Conservation (phyloP, 2,113 vertebrate species). For the Syngnathus floridae region DNA sequence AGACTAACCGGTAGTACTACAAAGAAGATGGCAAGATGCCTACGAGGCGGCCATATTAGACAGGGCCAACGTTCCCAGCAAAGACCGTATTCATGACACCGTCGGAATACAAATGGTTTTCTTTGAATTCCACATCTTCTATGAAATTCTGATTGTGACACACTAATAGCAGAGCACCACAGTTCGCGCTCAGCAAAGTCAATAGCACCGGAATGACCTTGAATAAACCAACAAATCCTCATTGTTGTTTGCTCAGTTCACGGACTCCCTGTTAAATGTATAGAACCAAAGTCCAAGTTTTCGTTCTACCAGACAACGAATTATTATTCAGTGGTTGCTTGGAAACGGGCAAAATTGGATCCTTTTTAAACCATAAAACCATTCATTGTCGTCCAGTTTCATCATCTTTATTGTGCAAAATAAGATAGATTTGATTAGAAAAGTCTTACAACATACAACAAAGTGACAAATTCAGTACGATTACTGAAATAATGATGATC, state of each 20-base stretch:
- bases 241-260: not conserved
- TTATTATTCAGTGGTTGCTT: not conserved
- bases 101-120: no score
- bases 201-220: constrained; percentile 1
- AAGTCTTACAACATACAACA: not conserved
- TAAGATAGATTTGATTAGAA: not conserved
- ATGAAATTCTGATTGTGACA: no score
- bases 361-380: not conserved
- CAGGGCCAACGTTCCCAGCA: no score
- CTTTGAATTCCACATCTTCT: no score
- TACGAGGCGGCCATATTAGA: no score
- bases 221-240: not conserved
- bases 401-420: not conserved
- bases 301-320: not conserved
- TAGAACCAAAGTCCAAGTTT: constrained; percentile 4
- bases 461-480: not conserved
- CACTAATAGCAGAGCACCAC: not conserved
- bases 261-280: not conserved
- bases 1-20: no score
- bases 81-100: no score
- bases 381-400: not conserved
- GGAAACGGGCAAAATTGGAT: no score
- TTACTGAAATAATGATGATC: not conserved
- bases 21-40: no score
- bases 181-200: not conserved